Percentiles rank a stretch among this genome's conserved stretches.
phyloP scores from a whole-genome alignment of 2,888 invertebrate genomes.

The Acholoe squamosa region DNA sequence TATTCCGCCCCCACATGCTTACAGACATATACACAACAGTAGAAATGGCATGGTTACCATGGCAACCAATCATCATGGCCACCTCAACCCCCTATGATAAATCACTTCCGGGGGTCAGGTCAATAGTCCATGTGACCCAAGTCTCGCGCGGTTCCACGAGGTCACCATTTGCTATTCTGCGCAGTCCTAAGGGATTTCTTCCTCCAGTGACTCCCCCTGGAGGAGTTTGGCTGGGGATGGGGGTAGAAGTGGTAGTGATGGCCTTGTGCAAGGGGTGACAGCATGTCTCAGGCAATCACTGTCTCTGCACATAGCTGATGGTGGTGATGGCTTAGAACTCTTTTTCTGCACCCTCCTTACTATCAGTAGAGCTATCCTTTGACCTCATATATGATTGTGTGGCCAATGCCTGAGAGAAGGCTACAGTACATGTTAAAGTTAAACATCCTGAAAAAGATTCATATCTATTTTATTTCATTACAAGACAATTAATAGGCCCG shows the following conservation, averaged over 20 bases:
- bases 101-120: background rate
- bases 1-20: background rate
- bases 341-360: too few species aligned
- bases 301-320: too few species aligned
- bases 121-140: conserved; percentile 20
- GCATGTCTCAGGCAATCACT: too few species aligned
- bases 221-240: background rate
- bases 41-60: background rate
- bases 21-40: background rate
- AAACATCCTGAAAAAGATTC: too few species aligned
- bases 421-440: too few species aligned
- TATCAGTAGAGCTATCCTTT: too few species aligned
- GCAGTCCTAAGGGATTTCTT: background rate
- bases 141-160: background rate
- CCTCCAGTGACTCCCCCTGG: background rate
- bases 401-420: too few species aligned
- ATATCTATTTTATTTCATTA: too few species aligned
- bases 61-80: background rate
- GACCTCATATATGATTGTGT: too few species aligned
- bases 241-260: background rate
- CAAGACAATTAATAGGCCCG: too few species aligned
- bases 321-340: too few species aligned
- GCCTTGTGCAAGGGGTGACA: too few species aligned
- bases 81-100: background rate
- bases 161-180: conserved; percentile 13